A percentile compares a stretch with the other conserved stretches of the same genome.
phyloP scores from a whole-genome alignment of 1,140 invertebrate genomes.

The Anagrus nilaparvatae region DNA sequence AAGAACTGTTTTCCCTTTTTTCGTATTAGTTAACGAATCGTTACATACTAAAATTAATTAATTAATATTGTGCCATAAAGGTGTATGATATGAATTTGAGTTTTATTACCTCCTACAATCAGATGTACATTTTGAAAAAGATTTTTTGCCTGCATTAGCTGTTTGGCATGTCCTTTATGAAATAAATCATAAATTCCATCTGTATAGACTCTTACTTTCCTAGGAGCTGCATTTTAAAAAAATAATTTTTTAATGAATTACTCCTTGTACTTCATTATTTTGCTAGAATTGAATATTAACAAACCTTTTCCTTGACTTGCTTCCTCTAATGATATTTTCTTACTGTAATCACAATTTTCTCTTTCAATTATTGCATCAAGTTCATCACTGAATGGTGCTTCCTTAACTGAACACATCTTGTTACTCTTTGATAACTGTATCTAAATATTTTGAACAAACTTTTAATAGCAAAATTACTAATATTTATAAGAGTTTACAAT shows the following conservation, averaged over 20 bases:
- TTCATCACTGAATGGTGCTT: not conserved
- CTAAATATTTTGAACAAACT: no score
- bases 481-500: no score
- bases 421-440: no score
- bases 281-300: not conserved
- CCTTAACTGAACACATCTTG: no score
- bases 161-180: conserved; percentile 94
- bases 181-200: conserved; percentile 98
- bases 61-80: not conserved
- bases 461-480: no score
- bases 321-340: conserved; percentile 46
- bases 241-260: conserved; percentile 11
- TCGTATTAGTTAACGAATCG: conserved; percentile 76
- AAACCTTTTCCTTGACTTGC: not conserved
- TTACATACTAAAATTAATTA: conserved; percentile 64
- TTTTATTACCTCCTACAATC: conserved; percentile 83
- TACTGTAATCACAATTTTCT: conserved; percentile 66
- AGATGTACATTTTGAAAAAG: conserved; percentile 96
- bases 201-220: conserved; percentile 85
- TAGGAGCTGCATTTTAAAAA: conserved; percentile 44
- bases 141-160: conserved; percentile 96
- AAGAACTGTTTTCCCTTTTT: conserved; percentile 98
- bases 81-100: not conserved
- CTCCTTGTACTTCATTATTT: not conserved
- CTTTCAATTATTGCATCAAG: conserved; percentile 61